phyloP scores from a whole-genome alignment of 2,113 vertebrate genomes.

The Urocitellus parryii region DNA sequence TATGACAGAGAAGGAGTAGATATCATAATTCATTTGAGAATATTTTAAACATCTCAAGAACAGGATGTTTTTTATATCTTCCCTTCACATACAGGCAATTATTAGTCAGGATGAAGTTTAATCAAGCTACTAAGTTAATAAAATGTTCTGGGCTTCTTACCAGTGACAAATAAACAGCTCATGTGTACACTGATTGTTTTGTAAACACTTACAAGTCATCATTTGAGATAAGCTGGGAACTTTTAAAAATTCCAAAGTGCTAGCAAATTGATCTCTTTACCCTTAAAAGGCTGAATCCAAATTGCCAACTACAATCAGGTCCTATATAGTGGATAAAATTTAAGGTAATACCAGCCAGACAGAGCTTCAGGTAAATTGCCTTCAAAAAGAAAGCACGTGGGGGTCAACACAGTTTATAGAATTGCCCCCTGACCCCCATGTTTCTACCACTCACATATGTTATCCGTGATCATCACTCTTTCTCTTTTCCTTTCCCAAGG shows the following conservation, averaged over 20 bases:
- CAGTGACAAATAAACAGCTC: constrained; percentile 3
- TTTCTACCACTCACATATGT: too few relatives aligned
- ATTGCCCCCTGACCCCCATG: too few relatives aligned
- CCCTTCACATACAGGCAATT: neutral
- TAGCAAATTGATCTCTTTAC: neutral
- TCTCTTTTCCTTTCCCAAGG: too few relatives aligned
- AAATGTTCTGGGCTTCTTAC: neutral
- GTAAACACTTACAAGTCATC: neutral
- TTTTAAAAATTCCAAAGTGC: neutral
- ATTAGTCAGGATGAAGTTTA: neutral
- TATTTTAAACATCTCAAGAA: neutral
- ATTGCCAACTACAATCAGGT: neutral
- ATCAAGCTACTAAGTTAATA: neutral
- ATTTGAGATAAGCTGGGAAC: neutral
- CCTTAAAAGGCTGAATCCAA: neutral
- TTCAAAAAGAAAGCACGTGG: too few relatives aligned
- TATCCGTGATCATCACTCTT: too few relatives aligned
- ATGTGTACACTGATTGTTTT: neutral
- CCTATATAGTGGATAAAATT: neutral
- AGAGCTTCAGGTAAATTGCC: too few relatives aligned
- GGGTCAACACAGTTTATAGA: too few relatives aligned
- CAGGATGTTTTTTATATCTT: neutral
- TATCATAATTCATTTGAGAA: neutral
- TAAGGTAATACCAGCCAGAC: neutral
- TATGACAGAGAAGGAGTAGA: neutral